Base-by-base conservation (phyloP, 2,888 invertebrate genomes). In the Galerucella nymphaeae region DNA sequence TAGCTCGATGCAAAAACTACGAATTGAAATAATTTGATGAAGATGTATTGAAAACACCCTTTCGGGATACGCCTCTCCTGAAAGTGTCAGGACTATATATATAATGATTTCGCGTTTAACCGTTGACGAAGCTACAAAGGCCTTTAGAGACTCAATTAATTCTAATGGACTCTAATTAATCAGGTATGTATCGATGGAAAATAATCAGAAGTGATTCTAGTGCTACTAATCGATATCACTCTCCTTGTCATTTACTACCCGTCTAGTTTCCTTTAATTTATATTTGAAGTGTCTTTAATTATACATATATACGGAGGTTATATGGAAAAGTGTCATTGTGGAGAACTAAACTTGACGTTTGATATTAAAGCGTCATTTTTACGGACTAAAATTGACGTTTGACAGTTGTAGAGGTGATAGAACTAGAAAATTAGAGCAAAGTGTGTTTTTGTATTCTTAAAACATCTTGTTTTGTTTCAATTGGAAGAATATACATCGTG, bases 161-260 rank as follows among this genome's bases (percentile, higher is more conserved):
- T 75, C 73, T 75, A 75, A 75, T 75, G 75, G 73, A 73, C 61
- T 71, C 61, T 55, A 70, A 75, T 75, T 75, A 75, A 75, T 75
- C 71, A 75, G 68, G 70, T 73, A 68, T 73, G 65, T 66, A 75
- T 75, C 64, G 73, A 64, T 57, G 73, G 42, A 41, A 73, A 50
- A 67, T 67, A 50, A 57, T 73, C 66, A 59, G 38, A 64, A 73
- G 68, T 73, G 73, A 73, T 73, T 68, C 66, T 42, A 62, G 5
- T 42, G 55, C 16, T 8, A 58, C 62, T 11, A 63, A 69, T 72
- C 68, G 61, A 65, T 72, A 64, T 42, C 64, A 41, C 5, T 16
- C 9, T 61, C 42, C 18, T 61, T 16, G 62, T 38, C 62, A 41
- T 42, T 41, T 20, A 41, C 30, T 38, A 50, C 14, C 30, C 30